Conservation (phyloP, 2,113 vertebrate genomes). For the Ptilorrhoa leucosticta region DNA sequence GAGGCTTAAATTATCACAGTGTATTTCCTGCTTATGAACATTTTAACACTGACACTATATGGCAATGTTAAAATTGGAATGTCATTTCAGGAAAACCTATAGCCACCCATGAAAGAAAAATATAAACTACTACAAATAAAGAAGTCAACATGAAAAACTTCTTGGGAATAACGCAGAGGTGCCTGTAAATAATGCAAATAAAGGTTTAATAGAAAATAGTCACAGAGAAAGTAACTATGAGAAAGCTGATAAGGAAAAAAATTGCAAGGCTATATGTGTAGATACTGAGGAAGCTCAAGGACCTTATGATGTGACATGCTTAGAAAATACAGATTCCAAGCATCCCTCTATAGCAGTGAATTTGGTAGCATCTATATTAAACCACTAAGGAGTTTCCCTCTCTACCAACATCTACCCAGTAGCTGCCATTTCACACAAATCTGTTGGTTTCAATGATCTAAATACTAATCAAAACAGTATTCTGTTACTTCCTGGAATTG, state of each 20-base stretch:
- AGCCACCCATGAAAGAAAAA: slow-evolving; percentile 1
- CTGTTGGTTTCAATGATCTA: background rate
- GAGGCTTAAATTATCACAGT: background rate
- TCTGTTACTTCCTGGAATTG: background rate
- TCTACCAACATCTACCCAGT: background rate
- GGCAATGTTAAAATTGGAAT: slow-evolving; percentile 23
- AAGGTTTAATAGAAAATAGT: slow-evolving; percentile 6
- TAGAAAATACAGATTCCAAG: background rate
- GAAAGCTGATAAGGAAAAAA: background rate
- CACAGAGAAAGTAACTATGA: background rate
- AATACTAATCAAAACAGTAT: background rate
- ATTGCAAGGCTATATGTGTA: background rate
- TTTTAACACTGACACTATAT: background rate
- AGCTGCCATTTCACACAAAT: background rate
- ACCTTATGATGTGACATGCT: background rate
- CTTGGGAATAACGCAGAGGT: background rate
- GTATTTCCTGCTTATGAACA: background rate
- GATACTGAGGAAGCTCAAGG: background rate
- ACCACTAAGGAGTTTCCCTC: background rate
- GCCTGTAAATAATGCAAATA: background rate
- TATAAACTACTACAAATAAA: background rate
- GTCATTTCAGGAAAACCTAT: slow-evolving; percentile 11
- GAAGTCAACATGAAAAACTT: slow-evolving; percentile 10
- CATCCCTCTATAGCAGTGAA: background rate
- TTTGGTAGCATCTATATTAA: background rate